phyloP scores from a whole-genome alignment of 2,888 invertebrate species.

The Diarsia brunnea region DNA sequence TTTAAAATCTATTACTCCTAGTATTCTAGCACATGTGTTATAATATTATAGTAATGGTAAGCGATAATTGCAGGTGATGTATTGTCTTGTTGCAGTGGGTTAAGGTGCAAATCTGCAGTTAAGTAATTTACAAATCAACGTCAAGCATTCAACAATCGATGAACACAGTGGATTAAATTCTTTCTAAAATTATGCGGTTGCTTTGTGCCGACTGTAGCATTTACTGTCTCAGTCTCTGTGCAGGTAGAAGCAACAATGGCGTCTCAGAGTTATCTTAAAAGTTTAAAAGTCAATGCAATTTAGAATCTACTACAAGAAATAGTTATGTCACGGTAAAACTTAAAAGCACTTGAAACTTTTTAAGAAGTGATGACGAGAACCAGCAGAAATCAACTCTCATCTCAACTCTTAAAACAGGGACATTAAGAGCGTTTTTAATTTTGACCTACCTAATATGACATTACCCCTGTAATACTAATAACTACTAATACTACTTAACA shows the following conservation, averaged over 20 bases:
- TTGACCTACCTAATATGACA: too few relatives aligned
- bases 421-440: too few relatives aligned
- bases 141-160: background rate
- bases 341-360: background rate
- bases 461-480: too few relatives aligned
- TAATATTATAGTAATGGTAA: constrained; percentile 11
- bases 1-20: constrained; percentile 32
- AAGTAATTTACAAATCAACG: background rate
- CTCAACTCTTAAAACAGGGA: too few relatives aligned
- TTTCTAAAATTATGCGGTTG: too few relatives aligned
- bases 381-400: too few relatives aligned
- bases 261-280: background rate
- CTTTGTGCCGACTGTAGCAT: background rate
- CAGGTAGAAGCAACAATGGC: background rate
- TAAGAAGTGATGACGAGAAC: background rate
- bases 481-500: too few relatives aligned
- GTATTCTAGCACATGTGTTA: background rate
- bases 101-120: background rate
- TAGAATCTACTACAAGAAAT: background rate
- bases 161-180: background rate
- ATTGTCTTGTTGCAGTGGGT: background rate
- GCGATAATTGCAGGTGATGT: constrained; percentile 8
- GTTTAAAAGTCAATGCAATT: background rate
- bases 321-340: background rate
- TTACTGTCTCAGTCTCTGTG: background rate